Percentiles rank a stretch among this genome's conserved stretches.
These are phyloP conservation scores for Caenorhabditis brenneri DNA, from an alignment of 1,140 invertebrate species.

Conservation along the genomic window DNA sequence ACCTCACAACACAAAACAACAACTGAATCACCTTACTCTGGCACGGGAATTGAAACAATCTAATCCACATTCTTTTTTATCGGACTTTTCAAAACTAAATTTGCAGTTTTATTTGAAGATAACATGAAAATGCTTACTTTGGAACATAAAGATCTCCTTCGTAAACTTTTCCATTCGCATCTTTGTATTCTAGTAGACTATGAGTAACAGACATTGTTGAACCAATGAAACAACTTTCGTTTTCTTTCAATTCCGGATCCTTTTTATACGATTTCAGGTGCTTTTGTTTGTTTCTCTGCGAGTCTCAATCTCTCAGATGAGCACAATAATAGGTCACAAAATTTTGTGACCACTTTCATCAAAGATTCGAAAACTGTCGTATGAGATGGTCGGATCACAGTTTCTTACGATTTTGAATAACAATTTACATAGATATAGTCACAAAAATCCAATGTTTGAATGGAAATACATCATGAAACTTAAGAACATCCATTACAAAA, in stretches of 20 bases:
- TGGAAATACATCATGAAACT: too few relatives aligned
- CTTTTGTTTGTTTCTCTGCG: neutral
- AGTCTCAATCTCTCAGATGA: neutral
- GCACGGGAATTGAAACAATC: too few relatives aligned
- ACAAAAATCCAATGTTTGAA: neutral
- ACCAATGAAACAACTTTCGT: neutral
- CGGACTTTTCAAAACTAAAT: too few relatives aligned
- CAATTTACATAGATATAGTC: neutral
- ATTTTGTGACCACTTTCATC: constrained; percentile 15
- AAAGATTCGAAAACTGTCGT: neutral
- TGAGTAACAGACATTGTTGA: neutral
- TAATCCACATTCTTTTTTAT: too few relatives aligned
- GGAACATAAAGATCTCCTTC: constrained; percentile 22
- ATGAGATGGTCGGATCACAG: neutral
- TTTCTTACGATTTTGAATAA: neutral
- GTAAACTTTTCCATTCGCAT: constrained; percentile 2
- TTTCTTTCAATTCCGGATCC: neutral
- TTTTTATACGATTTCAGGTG: neutral
- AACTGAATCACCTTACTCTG: too few relatives aligned
- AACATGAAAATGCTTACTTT: too few relatives aligned
- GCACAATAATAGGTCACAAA: neutral
- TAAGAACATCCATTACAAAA: too few relatives aligned
- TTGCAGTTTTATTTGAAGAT: too few relatives aligned
- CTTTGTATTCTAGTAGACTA: neutral
- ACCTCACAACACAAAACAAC: too few relatives aligned